Conservation (phyloP, 92 coral and sea anemone genomes). For the Epizoanthus ramosus region DNA sequence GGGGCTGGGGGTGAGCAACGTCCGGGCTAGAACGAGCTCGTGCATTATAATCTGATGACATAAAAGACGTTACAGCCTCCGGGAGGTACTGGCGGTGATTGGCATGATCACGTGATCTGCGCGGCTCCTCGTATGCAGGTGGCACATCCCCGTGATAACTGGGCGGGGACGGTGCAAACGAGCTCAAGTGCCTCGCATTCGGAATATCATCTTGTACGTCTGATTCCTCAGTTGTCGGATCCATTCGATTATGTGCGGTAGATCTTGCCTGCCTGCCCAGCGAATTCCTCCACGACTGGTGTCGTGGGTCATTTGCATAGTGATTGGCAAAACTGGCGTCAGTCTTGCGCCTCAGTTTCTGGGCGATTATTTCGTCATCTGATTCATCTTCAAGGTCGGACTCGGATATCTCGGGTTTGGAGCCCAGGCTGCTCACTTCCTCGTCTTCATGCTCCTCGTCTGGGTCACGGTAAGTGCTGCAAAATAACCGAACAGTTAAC, state of each 20-base stretch:
- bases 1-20: conserved; percentile 15
- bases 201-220: conserved; percentile 58
- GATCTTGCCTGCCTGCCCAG: conserved; percentile 51
- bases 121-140: conserved; percentile 74
- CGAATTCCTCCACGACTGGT: conserved; percentile 74
- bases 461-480: conserved; percentile 83
- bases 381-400: conserved; percentile 72
- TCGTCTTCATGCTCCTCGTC: conserved; percentile 69
- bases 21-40: conserved; percentile 34
- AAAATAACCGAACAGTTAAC: not conserved
- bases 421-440: conserved; percentile 86
- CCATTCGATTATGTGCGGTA: conserved; percentile 37
- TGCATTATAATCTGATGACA: conserved; percentile 78
- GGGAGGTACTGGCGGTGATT: conserved; percentile 59
- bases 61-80: conserved; percentile 89
- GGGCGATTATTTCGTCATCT: conserved; percentile 58
- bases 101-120: conserved; percentile 20
- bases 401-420: conserved; percentile 80
- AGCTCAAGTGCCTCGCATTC: conserved; percentile 48
- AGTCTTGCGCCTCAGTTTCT: conserved; percentile 57
- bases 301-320: conserved; percentile 63
- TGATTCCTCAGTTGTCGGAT: conserved; percentile 64
- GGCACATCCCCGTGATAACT: conserved; percentile 69
- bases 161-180: conserved; percentile 68
- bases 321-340: conserved; percentile 65